These are phyloP conservation scores for Acronicta alni DNA, from an alignment of 2,888 invertebrate genomes.

Conservation along the genomic window DNA sequence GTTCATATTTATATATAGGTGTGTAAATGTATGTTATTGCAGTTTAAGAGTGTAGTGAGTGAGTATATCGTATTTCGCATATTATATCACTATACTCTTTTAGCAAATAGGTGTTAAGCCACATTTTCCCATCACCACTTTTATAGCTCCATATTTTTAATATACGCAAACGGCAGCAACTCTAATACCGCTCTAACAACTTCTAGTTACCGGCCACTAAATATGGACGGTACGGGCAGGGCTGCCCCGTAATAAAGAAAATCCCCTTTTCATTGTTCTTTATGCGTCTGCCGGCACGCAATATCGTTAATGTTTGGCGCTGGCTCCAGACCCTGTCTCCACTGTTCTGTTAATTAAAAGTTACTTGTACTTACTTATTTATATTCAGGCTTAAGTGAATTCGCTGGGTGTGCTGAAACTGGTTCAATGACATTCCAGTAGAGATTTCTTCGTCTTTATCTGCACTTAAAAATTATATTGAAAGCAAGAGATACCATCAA, in stretches of 20 bases:
- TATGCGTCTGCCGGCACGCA: conserved; percentile 78
- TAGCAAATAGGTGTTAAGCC: no score
- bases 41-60: no score
- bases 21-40: no score
- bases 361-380: conserved; percentile 41
- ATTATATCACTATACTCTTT: no score
- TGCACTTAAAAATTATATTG: no score
- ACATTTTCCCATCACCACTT: background rate
- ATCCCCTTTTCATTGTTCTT: conserved; percentile 80
- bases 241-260: conserved; percentile 70
- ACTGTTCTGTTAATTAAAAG: conserved; percentile 49
- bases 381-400: conserved; percentile 35
- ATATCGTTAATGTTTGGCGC: conserved; percentile 67
- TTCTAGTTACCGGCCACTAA: conserved; percentile 38
- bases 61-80: no score
- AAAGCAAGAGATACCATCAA: no score
- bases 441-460: no score
- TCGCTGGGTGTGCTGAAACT: background rate
- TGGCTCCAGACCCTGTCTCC: conserved; percentile 44
- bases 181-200: conserved; percentile 37
- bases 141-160: conserved; percentile 23
- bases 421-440: background rate
- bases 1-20: no score
- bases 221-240: conserved; percentile 49
- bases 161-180: conserved; percentile 22